These are phyloP conservation scores for Episyrphus balteatus DNA, from an alignment of 1,140 invertebrate species.

Conservation along the genomic window DNA sequence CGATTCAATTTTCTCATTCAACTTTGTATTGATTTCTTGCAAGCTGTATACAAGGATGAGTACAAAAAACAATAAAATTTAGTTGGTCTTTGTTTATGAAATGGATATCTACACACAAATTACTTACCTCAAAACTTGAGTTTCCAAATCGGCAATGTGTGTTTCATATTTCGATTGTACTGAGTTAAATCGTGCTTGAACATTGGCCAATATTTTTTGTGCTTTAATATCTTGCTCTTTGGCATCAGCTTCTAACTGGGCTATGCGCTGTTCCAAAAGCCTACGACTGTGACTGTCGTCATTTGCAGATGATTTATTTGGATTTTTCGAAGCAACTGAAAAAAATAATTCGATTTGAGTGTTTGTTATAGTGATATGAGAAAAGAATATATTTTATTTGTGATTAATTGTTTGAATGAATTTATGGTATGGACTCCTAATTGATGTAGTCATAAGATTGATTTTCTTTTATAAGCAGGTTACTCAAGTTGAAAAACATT, in stretches of 20 bases:
- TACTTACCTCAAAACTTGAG: slow-evolving; percentile 44
- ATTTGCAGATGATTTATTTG: slow-evolving; percentile 43
- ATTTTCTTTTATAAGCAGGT: too few species aligned
- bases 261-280: slow-evolving; percentile 58
- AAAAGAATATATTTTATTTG: too few species aligned
- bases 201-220: slow-evolving; percentile 53
- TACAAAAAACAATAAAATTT: not conserved
- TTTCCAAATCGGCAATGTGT: slow-evolving; percentile 60
- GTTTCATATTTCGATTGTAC: slow-evolving; percentile 63
- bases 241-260: slow-evolving; percentile 52
- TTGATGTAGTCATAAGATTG: too few species aligned
- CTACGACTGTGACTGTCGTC: slow-evolving; percentile 44
- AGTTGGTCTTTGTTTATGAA: not conserved
- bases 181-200: slow-evolving; percentile 61
- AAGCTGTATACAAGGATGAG: slow-evolving; percentile 24
- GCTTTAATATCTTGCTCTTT: slow-evolving; percentile 53
- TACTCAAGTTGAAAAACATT: too few species aligned
- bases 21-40: slow-evolving; percentile 43
- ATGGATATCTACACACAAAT: not conserved
- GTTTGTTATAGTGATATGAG: not conserved
- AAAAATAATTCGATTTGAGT: not conserved
- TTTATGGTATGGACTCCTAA: too few species aligned
- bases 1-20: slow-evolving; percentile 43
- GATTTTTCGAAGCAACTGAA: slow-evolving; percentile 27
- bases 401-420: too few species aligned